phyloP scores from a whole-genome alignment of 2,888 invertebrate genomes.

The Ceratothoa steindachneri region DNA sequence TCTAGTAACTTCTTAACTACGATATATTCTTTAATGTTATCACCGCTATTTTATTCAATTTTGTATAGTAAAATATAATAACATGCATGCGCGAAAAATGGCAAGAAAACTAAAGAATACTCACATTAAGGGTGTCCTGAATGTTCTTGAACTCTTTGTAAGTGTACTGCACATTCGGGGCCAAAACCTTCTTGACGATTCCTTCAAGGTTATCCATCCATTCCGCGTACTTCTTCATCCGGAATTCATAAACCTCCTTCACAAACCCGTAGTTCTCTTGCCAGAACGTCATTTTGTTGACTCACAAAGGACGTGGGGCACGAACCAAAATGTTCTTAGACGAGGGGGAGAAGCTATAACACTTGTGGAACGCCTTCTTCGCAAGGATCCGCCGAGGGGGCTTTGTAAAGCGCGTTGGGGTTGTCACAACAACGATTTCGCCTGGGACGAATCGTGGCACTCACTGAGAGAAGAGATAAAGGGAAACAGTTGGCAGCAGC shows the following conservation, averaged over 20 bases:
- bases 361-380: too few relatives aligned
- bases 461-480: slow-evolving; percentile 10
- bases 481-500: not conserved
- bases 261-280: slow-evolving; percentile 48
- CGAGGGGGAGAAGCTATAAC: not conserved
- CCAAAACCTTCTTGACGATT: slow-evolving; percentile 38
- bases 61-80: too few relatives aligned
- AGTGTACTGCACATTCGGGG: slow-evolving; percentile 41
- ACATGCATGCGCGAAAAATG: too few relatives aligned
- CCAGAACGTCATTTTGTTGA: slow-evolving; percentile 48
- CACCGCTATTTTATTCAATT: too few relatives aligned
- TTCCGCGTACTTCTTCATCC: slow-evolving; percentile 45
- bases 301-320: not conserved
- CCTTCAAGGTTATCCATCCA: slow-evolving; percentile 48
- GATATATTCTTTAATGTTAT: too few relatives aligned
- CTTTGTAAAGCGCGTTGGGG: too few relatives aligned
- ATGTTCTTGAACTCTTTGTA: slow-evolving; percentile 44
- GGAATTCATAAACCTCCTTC: slow-evolving; percentile 48
- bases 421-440: not conserved
- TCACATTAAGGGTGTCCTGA: slow-evolving; percentile 34
- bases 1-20: too few relatives aligned
- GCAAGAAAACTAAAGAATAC: too few relatives aligned
- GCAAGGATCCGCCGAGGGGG: too few relatives aligned
- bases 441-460: not conserved
- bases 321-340: not conserved